phyloP scores from a whole-genome alignment of 2,113 vertebrate species.

The Cettia cetti region DNA sequence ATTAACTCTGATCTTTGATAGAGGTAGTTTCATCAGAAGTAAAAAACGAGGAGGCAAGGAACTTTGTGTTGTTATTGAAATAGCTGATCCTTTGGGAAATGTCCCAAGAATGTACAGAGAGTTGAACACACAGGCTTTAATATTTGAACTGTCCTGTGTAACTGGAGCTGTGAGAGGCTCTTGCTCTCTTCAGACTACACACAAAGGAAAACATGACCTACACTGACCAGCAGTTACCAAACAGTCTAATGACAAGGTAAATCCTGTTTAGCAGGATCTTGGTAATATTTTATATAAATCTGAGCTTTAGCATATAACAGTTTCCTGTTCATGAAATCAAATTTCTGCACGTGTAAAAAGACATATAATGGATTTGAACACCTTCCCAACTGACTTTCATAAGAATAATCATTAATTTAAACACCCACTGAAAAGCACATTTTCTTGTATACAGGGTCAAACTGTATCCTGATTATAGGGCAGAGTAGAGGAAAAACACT shows the following conservation, averaged over 20 bases:
- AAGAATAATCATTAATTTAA: neutral
- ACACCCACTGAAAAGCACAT: neutral
- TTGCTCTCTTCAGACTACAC: neutral
- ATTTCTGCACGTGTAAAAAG: neutral
- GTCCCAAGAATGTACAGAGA: neutral
- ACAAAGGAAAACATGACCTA: neutral
- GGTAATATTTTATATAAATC: neutral
- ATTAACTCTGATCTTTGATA: neutral
- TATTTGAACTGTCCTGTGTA: neutral
- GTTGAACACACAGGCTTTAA: neutral
- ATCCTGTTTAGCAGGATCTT: neutral
- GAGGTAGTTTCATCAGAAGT: conserved; percentile 15
- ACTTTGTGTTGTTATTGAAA: neutral
- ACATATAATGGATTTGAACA: neutral
- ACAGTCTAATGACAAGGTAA: neutral
- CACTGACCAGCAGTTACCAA: neutral
- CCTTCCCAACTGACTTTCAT: neutral
- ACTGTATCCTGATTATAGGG: neutral
- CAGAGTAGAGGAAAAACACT: neutral
- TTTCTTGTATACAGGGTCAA: neutral
- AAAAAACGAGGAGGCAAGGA: neutral
- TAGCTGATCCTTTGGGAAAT: neutral
- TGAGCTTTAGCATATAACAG: neutral
- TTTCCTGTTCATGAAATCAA: neutral
- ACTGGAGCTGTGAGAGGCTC: neutral